phyloP scores from a whole-genome alignment of 2,797 vertebrate species.

The Huso huso region DNA sequence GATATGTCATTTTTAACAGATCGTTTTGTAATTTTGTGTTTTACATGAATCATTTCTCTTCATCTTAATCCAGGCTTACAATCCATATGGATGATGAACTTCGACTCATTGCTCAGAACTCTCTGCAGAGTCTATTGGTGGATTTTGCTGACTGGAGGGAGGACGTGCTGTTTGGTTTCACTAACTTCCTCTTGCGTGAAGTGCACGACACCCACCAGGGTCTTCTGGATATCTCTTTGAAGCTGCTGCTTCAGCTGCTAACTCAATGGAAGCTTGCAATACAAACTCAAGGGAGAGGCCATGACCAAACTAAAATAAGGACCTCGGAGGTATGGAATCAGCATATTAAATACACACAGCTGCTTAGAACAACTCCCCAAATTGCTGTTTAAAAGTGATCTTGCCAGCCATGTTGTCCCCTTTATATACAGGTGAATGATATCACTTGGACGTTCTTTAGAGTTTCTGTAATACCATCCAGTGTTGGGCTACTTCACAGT shows the following conservation, averaged over 20 bases:
- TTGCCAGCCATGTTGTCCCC: too few relatives aligned
- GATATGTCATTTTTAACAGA: too few relatives aligned
- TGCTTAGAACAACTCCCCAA: too few relatives aligned
- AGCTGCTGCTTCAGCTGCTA: slow-evolving; percentile 88
- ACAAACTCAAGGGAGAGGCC: slow-evolving; percentile 65
- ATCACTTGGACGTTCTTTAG: too few relatives aligned
- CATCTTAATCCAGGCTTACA: slow-evolving; percentile 66
- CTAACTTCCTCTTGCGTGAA: slow-evolving; percentile 89
- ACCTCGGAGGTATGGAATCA: slow-evolving; percentile 50
- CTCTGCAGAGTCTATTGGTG: slow-evolving; percentile 88
- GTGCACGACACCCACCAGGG: slow-evolving; percentile 90
- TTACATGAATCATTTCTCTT: not conserved
- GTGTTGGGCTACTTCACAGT: too few relatives aligned
- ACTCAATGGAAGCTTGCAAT: slow-evolving; percentile 91
- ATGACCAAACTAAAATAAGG: slow-evolving; percentile 50
- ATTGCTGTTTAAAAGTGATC: too few relatives aligned
- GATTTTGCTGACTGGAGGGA: slow-evolving; percentile 97
- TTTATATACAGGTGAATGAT: too few relatives aligned
- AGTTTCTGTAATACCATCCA: too few relatives aligned
- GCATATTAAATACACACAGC: too few relatives aligned
- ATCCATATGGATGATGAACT: slow-evolving; percentile 98
- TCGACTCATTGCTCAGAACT: slow-evolving; percentile 93
- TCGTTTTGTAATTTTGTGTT: too few relatives aligned
- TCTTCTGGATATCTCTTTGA: slow-evolving; percentile 90
- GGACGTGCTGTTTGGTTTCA: slow-evolving; percentile 93